phyloP scores from a whole-genome alignment of 92 coral and sea anemone species.

The Epizoanthus scotinus region DNA sequence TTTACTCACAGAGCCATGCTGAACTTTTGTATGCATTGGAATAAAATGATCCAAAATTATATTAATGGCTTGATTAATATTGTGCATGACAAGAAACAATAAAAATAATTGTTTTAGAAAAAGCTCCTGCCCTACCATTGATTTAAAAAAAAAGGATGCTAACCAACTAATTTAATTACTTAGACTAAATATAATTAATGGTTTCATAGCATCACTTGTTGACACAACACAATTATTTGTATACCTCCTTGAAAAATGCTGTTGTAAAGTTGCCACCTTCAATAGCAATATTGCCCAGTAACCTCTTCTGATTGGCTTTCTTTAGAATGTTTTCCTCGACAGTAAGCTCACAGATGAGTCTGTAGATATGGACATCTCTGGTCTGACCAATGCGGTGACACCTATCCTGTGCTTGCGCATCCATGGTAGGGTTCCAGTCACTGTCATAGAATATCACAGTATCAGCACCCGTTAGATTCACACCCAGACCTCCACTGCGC shows the following conservation, averaged over 20 bases:
- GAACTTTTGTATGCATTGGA: too few relatives aligned
- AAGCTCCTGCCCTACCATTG: too few relatives aligned
- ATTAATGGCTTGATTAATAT: too few relatives aligned
- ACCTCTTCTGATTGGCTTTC: conserved; percentile 94
- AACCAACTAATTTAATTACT: too few relatives aligned
- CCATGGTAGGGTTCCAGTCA: conserved; percentile 99
- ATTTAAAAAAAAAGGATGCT: too few relatives aligned
- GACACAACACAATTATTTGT: background rate
- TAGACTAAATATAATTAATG: too few relatives aligned
- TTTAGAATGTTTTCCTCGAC: conserved; percentile 94
- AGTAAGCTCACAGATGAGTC: conserved; percentile 94
- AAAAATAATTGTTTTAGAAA: too few relatives aligned
- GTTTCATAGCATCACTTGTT: too few relatives aligned
- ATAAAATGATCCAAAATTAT: too few relatives aligned
- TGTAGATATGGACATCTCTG: conserved; percentile 95
- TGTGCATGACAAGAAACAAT: too few relatives aligned
- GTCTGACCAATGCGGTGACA: conserved; percentile 99
- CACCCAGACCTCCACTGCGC: conserved; percentile 99
- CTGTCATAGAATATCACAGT: conserved; percentile 97
- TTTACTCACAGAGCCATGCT: too few relatives aligned
- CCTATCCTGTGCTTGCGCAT: conserved; percentile 98
- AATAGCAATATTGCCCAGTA: conserved; percentile 94
- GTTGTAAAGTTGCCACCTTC: conserved; percentile 99
- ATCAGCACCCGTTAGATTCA: conserved; percentile 96
- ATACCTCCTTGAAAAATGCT: conserved; percentile 88